These are phyloP conservation scores for Larimichthys polyactis DNA, from an alignment of 2,113 vertebrate genomes.

Conservation along the genomic window DNA sequence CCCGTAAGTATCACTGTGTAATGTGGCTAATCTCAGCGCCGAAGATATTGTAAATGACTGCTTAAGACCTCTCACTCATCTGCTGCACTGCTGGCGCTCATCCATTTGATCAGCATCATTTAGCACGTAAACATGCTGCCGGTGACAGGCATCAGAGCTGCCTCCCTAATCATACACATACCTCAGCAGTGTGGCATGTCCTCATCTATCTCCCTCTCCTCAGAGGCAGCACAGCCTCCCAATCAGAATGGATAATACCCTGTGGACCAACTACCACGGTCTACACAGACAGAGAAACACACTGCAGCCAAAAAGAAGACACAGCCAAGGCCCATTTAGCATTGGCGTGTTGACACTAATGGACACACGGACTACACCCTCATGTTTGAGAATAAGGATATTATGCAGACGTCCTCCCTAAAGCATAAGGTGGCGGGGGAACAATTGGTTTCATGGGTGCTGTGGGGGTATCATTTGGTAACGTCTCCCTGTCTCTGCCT, in stretches of 20 bases:
- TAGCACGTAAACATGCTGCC: slow-evolving; percentile 79
- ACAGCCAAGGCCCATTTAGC: slow-evolving; percentile 75
- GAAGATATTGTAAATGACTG: slow-evolving; percentile 66
- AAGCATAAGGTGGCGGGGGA: slow-evolving; percentile 66
- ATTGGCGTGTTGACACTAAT: slow-evolving; percentile 76
- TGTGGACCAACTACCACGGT: slow-evolving; percentile 78
- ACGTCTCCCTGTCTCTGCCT: slow-evolving; percentile 71
- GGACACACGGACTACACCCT: slow-evolving; percentile 77
- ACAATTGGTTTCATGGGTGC: slow-evolving; percentile 78
- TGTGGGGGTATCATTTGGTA: slow-evolving; percentile 75
- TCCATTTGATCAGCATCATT: slow-evolving; percentile 79
- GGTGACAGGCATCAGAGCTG: slow-evolving; percentile 78
- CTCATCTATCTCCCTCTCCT: slow-evolving; percentile 80
- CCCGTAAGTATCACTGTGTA: slow-evolving; percentile 56
- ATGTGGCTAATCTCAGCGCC: slow-evolving; percentile 58
- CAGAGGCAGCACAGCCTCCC: slow-evolving; percentile 76
- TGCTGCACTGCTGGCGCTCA: slow-evolving; percentile 58
- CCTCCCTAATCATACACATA: slow-evolving; percentile 79
- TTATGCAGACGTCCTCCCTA: slow-evolving; percentile 76
- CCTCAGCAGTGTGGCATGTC: slow-evolving; percentile 66
- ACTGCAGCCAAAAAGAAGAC: slow-evolving; percentile 67
- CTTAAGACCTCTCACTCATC: slow-evolving; percentile 69
- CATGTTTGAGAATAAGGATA: slow-evolving; percentile 80
- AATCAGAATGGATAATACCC: slow-evolving; percentile 83
- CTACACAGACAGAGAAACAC: slow-evolving; percentile 69